phyloP scores from a whole-genome alignment of 1,140 invertebrate genomes.

The Zaprionus lachaisei region DNA sequence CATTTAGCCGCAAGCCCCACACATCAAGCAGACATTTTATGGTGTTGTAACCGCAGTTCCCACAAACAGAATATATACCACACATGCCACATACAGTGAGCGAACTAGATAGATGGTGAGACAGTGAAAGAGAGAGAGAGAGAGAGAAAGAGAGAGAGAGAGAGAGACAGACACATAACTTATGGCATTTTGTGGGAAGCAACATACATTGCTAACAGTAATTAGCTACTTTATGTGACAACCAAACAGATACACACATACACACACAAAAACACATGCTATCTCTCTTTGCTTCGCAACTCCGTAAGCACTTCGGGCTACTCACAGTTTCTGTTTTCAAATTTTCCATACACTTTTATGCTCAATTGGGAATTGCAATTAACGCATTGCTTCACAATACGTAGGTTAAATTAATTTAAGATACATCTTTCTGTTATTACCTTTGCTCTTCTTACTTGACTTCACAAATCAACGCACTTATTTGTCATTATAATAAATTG shows the following conservation, averaged over 20 bases:
- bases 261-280: constrained; percentile 14
- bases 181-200: constrained; percentile 69
- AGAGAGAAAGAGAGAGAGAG: constrained; percentile 14
- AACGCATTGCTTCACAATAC: constrained; percentile 61
- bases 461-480: constrained; percentile 39
- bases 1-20: constrained; percentile 28
- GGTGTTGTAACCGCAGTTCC: constrained; percentile 49
- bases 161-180: constrained; percentile 57
- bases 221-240: constrained; percentile 80
- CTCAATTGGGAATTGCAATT: constrained; percentile 78
- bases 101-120: not conserved
- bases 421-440: constrained; percentile 56
- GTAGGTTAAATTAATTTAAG: not conserved
- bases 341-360: constrained; percentile 52
- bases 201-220: constrained; percentile 81
- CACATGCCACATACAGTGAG: constrained; percentile 24
- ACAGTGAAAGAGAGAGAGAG: not conserved
- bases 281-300: constrained; percentile 10
- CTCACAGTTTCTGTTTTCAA: constrained; percentile 60
- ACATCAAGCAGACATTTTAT: constrained; percentile 42
- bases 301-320: not conserved
- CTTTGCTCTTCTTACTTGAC: not conserved
- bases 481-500: constrained; percentile 50
- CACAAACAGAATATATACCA: constrained; percentile 30
- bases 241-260: constrained; percentile 23